Percentiles rank a stretch among this genome's conserved stretches.
phyloP scores from a whole-genome alignment of 2,797 vertebrate species.

The Geotria australis region DNA sequence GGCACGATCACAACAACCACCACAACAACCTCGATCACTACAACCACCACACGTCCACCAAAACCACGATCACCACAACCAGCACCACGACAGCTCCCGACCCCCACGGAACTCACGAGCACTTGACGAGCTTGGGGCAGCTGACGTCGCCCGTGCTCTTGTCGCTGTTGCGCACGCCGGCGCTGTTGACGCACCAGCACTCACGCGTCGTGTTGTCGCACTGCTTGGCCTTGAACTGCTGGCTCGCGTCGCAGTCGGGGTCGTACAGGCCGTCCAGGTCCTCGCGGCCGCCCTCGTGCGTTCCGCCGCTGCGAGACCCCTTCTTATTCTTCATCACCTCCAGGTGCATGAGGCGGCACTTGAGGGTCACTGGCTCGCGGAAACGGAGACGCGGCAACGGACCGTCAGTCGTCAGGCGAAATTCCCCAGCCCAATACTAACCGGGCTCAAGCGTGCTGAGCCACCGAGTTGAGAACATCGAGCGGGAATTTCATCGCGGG shows the following conservation, averaged over 20 bases:
- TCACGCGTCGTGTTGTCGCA: conserved; percentile 6
- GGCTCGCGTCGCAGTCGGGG: conserved; percentile 4
- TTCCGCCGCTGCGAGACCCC: conserved; percentile 3
- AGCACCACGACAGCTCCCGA: no score
- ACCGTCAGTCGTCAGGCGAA: no score
- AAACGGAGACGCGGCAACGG: no score
- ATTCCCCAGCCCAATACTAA: no score
- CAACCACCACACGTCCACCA: no score
- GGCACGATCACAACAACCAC: no score
- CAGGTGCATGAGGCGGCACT: conserved; percentile 5
- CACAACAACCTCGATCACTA: no score
- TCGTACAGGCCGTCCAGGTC: conserved; percentile 4
- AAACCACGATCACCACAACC: no score
- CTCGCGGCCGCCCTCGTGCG: background rate
- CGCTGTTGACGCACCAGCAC: conserved; percentile 9
- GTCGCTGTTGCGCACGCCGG: conserved; percentile 6
- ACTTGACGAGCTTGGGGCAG: background rate
- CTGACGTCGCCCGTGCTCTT: conserved; percentile 3
- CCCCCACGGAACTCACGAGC: background rate
- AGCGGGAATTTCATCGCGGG: no score
- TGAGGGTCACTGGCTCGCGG: conserved; percentile 4
- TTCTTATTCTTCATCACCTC: conserved; percentile 3
- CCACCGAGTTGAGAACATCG: no score
- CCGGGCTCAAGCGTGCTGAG: no score
- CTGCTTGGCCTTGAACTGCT: conserved; percentile 7